Evolutionary conservation across 2,113 vertebrate species (phyloP).

Genomic region (Isurus oxyrinchus): DNA sequence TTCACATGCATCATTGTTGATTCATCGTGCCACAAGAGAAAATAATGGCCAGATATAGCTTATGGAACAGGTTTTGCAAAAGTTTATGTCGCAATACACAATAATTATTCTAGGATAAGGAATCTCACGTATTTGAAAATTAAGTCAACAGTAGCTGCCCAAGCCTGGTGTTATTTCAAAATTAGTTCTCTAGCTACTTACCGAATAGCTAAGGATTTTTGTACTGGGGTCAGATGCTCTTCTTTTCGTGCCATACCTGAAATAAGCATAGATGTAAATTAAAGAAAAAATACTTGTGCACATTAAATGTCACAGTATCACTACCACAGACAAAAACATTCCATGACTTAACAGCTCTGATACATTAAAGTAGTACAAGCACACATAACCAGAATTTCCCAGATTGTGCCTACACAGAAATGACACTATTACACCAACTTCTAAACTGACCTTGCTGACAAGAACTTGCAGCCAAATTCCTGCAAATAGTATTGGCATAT

Average conservation of each 20-base stretch:
- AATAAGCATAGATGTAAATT: constrained; percentile 35
- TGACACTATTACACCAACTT: neutral
- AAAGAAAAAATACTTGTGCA: neutral
- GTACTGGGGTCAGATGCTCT: constrained; percentile 75
- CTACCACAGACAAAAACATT: neutral
- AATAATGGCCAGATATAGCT: neutral
- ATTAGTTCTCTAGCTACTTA: constrained; percentile 54
- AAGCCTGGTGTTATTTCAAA: neutral
- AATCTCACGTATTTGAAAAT: neutral
- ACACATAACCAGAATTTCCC: neutral
- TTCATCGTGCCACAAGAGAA: neutral
- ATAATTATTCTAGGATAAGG: neutral
- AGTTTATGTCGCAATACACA: neutral
- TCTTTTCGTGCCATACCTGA: constrained; percentile 81
- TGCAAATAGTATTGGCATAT: neutral
- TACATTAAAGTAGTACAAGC: neutral
- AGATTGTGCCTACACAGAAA: neutral
- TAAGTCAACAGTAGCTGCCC: neutral
- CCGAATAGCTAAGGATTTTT: constrained; percentile 88
- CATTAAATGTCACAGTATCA: neutral
- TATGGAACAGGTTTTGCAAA: neutral
- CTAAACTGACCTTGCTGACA: neutral
- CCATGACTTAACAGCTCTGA: neutral
- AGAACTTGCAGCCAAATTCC: neutral
- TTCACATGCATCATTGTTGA: neutral